These are phyloP conservation scores for Axea sp. DNA, from an alignment of 2,888 invertebrate genomes.

Conservation along the genomic window DNA sequence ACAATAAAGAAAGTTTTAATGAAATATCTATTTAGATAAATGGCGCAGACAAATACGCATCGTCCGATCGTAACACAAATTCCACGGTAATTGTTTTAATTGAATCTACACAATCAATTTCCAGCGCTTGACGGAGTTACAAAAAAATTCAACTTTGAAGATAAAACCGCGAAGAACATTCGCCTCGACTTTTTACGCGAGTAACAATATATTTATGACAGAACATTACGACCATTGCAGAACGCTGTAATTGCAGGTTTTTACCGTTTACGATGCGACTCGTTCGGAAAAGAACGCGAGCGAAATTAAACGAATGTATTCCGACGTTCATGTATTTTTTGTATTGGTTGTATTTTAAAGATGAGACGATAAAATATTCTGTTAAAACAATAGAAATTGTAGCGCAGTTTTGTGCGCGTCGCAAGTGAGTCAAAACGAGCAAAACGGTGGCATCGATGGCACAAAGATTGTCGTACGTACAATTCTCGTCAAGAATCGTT, in stretches of 20 bases:
- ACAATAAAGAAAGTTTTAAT: constrained; percentile 38
- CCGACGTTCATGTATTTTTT: neutral
- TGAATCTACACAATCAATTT: constrained; percentile 11
- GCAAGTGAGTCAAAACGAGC: constrained; percentile 34
- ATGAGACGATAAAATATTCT: constrained; percentile 3
- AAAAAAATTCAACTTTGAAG: too few relatives aligned
- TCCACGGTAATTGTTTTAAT: constrained; percentile 21
- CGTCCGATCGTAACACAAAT: constrained; percentile 17
- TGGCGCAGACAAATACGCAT: neutral
- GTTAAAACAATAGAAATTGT: constrained; percentile 28
- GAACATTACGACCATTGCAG: neutral
- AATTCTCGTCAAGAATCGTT: constrained; percentile 67
- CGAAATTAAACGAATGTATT: constrained; percentile 11
- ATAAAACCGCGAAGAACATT: too few relatives aligned
- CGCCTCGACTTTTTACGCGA: constrained; percentile 15
- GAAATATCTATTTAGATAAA: constrained; percentile 29
- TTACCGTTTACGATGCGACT: constrained; percentile 7
- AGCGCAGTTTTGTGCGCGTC: constrained; percentile 28
- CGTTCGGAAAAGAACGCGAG: neutral
- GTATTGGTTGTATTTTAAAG: neutral
- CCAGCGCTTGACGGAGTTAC: neutral
- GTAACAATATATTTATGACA: constrained; percentile 4
- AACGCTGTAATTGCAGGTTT: constrained; percentile 15
- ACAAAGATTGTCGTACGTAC: constrained; percentile 63
- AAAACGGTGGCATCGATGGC: constrained; percentile 15